Evolutionary conservation across 92 coral and sea anemone genomes (phyloP).

Genomic region (Paragorgia papillata): DNA sequence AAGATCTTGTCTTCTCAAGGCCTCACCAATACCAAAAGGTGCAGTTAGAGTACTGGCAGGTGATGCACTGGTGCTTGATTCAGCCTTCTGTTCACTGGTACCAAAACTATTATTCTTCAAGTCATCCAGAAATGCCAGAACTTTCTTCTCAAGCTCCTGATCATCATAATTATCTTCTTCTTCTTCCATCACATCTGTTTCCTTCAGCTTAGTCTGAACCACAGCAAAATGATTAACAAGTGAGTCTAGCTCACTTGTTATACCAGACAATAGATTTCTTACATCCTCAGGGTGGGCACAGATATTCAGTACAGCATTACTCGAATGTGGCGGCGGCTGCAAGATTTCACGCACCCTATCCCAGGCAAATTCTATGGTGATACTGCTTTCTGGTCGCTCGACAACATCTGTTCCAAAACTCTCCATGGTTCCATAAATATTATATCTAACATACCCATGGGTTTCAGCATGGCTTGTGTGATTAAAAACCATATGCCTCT

Average conservation of each 20-base stretch:
- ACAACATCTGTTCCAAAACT: slow-evolving; percentile 35
- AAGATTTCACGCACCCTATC: slow-evolving; percentile 64
- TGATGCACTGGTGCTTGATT: slow-evolving; percentile 48
- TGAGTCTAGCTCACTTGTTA: slow-evolving; percentile 63
- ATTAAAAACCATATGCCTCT: slow-evolving; percentile 4
- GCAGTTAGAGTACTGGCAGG: slow-evolving; percentile 60
- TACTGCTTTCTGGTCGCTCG: slow-evolving; percentile 65
- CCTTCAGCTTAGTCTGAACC: slow-evolving; percentile 40
- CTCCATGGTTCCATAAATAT: slow-evolving; percentile 69
- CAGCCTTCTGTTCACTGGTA: slow-evolving; percentile 44
- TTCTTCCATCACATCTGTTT: slow-evolving; percentile 61
- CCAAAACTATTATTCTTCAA: slow-evolving; percentile 60
- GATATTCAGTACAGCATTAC: slow-evolving; percentile 84
- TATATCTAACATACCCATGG: slow-evolving; percentile 80
- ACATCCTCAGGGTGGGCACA: slow-evolving; percentile 80
- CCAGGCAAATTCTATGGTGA: slow-evolving; percentile 94
- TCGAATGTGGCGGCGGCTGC: slow-evolving; percentile 86
- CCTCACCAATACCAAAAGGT: slow-evolving; percentile 62
- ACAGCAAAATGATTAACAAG: slow-evolving; percentile 36
- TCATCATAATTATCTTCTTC: slow-evolving; percentile 38
- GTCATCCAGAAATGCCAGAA: slow-evolving; percentile 75
- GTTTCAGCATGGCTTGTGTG: slow-evolving; percentile 48
- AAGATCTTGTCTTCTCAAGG: slow-evolving; percentile 73
- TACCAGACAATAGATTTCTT: slow-evolving; percentile 59
- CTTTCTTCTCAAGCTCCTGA: slow-evolving; percentile 50